Evolutionary conservation across 2,113 vertebrate species (phyloP), one percentile per base, ranked within the genome.

Genomic region (Upupa epops): DNA sequence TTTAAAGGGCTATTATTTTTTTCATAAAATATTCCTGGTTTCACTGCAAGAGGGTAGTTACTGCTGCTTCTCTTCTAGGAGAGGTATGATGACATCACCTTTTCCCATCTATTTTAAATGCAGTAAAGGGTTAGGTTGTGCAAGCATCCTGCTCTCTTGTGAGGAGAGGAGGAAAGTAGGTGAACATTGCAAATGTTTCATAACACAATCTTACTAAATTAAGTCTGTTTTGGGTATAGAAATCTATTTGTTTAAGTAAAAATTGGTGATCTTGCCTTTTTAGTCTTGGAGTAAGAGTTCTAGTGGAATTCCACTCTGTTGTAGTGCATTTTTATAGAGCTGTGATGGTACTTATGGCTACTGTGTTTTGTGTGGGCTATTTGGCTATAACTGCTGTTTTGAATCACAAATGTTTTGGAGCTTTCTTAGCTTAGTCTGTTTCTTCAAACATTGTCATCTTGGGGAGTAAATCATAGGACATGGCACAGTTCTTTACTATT

Each of bases 1-100:
- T 96, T 94, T 93, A 79, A 88, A 83, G 63, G 71, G 52, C 46
- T 83, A 84, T 92, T 88, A 54, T 60, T 84, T 86, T 96, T 96
- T 94, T 84, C 89, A 56, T 91, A 86, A 78, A 95, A 59, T 32
- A 83, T 90, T 85, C 37, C 59, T 83, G 71, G 60, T 55, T 85
- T 90, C 66, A 48, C 42, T 87, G 86, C 73, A 78, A 17, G 72
- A 79, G 26, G 5, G 14, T 92, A 80, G 95, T 96, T 92, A 92
- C 91, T 88, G 55, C 56, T 54, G 32, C 56, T 74, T 25, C 88
- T 75, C 55, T 88, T 86, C 69, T 84, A 71, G 83, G 51, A 59
- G 17, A 90, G 89, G 63, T 72, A 34, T 84, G 59, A 9, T 84
- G 64, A 91, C 48, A 64, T 80, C 32, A 65, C 83, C 75, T 88